Percentiles rank a stretch among this genome's conserved stretches.
phyloP scores from a whole-genome alignment of 2,888 invertebrate species.

The Julus scandinavius region DNA sequence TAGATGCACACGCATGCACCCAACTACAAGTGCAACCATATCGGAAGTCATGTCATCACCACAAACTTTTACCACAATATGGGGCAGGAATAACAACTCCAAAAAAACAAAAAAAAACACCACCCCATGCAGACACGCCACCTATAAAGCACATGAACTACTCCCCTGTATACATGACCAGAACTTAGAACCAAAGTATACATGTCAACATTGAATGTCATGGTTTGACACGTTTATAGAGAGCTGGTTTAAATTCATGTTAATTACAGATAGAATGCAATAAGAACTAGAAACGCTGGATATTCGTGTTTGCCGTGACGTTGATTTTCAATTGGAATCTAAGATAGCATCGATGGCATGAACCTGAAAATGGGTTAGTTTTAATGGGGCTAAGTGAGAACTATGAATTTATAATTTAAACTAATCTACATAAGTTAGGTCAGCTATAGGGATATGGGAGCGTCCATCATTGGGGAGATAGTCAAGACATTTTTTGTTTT shows the following conservation, averaged over 20 bases:
- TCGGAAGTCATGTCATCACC: slow-evolving; percentile 8
- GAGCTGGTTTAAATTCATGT: background rate
- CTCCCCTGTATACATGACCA: background rate
- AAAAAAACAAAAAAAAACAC: background rate
- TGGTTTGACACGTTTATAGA: background rate
- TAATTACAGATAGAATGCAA: background rate
- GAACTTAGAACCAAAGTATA: background rate
- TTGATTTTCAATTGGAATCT: background rate
- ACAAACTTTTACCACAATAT: background rate
- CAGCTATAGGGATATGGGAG: no score
- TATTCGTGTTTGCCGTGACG: background rate
- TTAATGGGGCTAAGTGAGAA: no score
- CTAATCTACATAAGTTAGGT: no score
- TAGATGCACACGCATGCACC: background rate
- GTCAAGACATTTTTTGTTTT: no score
- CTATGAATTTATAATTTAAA: no score
- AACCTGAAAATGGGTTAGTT: background rate
- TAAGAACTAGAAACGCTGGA: background rate
- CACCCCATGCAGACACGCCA: background rate
- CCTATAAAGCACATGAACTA: background rate
- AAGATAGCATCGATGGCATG: background rate
- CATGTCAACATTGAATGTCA: background rate
- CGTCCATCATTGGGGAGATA: no score
- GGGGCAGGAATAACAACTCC: background rate
- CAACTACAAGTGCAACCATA: background rate